Evolutionary conservation across 2,113 vertebrate genomes (phyloP).

Genomic region (Pseudonaja textilis): DNA sequence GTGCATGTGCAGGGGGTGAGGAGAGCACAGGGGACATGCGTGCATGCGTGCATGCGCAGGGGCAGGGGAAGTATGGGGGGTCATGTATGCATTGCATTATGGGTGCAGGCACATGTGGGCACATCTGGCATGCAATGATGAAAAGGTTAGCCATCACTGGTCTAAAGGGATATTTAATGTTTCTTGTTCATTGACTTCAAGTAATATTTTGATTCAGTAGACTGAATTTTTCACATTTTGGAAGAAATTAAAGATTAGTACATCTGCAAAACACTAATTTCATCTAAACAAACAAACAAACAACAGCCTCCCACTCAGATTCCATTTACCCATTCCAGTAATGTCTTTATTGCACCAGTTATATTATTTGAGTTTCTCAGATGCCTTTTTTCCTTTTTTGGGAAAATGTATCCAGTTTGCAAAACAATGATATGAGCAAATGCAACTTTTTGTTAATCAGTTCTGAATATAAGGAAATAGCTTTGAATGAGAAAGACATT

Average conservation of each 20-base stretch:
- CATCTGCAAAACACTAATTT: neutral
- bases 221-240: neutral
- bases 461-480: neutral
- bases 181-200: neutral
- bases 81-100: too few relatives aligned
- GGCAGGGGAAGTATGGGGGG: too few relatives aligned
- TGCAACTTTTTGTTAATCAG: neutral
- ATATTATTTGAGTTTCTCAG: neutral
- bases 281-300: neutral
- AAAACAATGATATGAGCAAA: neutral
- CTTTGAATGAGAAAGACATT: conserved; percentile 8
- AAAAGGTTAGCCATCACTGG: too few relatives aligned
- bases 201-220: neutral
- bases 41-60: too few relatives aligned
- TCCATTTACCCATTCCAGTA: neutral
- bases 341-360: neutral
- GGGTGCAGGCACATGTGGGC: too few relatives aligned
- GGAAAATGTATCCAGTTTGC: neutral
- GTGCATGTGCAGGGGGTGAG: too few relatives aligned
- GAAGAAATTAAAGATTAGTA: neutral
- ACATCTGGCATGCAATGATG: too few relatives aligned
- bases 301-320: neutral
- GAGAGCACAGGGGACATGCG: too few relatives aligned
- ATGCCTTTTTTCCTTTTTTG: neutral
- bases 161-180: neutral